These are phyloP conservation scores for Otocyon megalotis DNA, from an alignment of 2,113 vertebrate genomes.

Conservation along the genomic window DNA sequence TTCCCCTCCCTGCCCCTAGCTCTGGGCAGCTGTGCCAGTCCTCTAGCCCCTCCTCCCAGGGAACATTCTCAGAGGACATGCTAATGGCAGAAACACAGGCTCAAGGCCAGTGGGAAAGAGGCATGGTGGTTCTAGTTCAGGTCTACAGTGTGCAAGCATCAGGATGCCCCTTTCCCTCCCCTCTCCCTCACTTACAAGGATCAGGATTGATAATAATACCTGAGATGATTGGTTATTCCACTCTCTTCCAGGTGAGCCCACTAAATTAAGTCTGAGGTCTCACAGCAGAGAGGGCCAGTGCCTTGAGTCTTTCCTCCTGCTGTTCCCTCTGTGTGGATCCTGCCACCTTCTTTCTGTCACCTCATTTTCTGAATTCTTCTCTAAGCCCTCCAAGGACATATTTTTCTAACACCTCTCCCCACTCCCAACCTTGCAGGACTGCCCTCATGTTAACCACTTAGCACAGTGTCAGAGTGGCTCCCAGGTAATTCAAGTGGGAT, in stretches of 20 bases:
- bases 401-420: neutral
- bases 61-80: neutral
- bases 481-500: neutral
- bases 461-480: neutral
- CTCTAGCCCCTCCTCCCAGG: neutral
- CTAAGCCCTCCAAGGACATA: neutral
- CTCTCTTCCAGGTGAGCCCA: neutral
- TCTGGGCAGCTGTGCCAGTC: neutral
- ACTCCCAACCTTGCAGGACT: neutral
- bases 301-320: neutral
- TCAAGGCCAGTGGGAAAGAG: fast-evolving
- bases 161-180: neutral
- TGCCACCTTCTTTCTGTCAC: neutral
- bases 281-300: neutral
- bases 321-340: neutral
- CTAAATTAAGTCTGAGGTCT: neutral
- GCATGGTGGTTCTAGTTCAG: neutral
- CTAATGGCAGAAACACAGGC: neutral
- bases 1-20: no score
- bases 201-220: neutral
- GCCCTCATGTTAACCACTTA: neutral
- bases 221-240: neutral
- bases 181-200: neutral
- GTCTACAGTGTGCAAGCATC: neutral
- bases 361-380: neutral